Base-by-base conservation (phyloP, 1,140 invertebrate genomes). In the Leptestheria dahalacensis region DNA sequence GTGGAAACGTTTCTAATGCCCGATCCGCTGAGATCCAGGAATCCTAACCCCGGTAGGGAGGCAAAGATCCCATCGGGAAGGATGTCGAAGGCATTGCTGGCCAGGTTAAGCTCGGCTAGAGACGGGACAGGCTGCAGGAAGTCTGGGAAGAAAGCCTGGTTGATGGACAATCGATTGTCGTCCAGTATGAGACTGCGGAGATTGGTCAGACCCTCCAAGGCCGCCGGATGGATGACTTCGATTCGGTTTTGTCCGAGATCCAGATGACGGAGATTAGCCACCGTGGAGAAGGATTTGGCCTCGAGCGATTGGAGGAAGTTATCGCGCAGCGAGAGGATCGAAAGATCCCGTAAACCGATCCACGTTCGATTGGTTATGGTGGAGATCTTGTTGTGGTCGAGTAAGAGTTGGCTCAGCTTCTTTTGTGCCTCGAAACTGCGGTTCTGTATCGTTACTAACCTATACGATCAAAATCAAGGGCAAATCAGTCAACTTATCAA, bases 221-320 rank as follows among this genome's bases (percentile, higher is more conserved):
- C 85, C 58, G 78, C 78, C 0, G 81, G 77, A 66, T 89, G 85
- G 12, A 94, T 82, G 65, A 78, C 78, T 12, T 82, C 81, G 66
- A 94, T 88, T 62, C 85, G 79, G 69, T 95, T 95, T 67, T 87
- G 79, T 1, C 87, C 87, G 10, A 95, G 74, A 72, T 94, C 89
- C 11, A 95, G 73, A 68, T 91, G 85, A 66, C 89, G 85, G 48
- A 95, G 73, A 64, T 82, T 82, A 0, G 78, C 77, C 61, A 92
- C 72, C 4, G 81, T 79, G 0, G 78, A 74, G 69, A 95, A 95
- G 2, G 87, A 73, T 46, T 82, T 81, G 60, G 79, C 79, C 4
- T 82, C 82, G 3, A 94, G 71, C 65, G 81, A 82, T 68, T 87
- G 83, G 3, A 94, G 69, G 63, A 86, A 84, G 71, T 94, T 95